Conservation (phyloP, 2,797 vertebrate species). For the Rhabdophis nuchalis region DNA sequence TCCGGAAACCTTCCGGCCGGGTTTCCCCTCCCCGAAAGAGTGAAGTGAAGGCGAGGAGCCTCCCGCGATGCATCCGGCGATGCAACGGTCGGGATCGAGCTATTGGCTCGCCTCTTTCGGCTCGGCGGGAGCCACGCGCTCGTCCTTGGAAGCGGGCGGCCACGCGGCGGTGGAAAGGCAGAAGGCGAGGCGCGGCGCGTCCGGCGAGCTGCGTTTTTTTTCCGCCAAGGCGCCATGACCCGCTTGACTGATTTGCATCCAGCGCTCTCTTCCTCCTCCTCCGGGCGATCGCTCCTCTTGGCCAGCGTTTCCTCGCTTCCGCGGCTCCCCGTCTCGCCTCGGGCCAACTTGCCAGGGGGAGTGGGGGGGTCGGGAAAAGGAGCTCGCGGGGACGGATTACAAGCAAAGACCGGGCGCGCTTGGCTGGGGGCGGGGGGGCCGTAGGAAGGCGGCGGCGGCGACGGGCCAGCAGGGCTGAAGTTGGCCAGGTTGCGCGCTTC, state of each 20-base stretch:
- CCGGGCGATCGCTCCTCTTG: accelerated
- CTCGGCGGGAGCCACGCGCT: not conserved
- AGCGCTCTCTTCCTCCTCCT: not conserved
- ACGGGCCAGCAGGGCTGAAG: not conserved
- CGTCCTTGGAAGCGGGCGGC: not conserved
- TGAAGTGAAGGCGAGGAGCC: not conserved
- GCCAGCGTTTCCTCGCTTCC: no score
- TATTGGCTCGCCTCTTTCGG: not conserved
- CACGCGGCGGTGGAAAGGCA: not conserved
- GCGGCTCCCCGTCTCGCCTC: not conserved
- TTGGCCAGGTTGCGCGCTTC: not conserved
- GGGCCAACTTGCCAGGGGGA: conserved; percentile 26
- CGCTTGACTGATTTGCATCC: conserved; percentile 34
- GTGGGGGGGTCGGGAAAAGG: not conserved
- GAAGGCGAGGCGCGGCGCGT: not conserved
- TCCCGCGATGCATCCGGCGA: not conserved
- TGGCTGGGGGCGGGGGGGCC: not conserved
- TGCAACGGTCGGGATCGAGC: not conserved
- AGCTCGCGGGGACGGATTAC: conserved; percentile 5
- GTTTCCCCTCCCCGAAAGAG: not conserved
- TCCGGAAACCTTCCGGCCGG: conserved; percentile 35
- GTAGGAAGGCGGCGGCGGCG: not conserved
- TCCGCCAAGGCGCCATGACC: conserved; percentile 39
- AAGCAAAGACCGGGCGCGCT: not conserved
- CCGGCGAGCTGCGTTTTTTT: not conserved